These are phyloP conservation scores for Actinernus sp. DNA, from an alignment of 92 coral and sea anemone genomes.

Conservation along the genomic window DNA sequence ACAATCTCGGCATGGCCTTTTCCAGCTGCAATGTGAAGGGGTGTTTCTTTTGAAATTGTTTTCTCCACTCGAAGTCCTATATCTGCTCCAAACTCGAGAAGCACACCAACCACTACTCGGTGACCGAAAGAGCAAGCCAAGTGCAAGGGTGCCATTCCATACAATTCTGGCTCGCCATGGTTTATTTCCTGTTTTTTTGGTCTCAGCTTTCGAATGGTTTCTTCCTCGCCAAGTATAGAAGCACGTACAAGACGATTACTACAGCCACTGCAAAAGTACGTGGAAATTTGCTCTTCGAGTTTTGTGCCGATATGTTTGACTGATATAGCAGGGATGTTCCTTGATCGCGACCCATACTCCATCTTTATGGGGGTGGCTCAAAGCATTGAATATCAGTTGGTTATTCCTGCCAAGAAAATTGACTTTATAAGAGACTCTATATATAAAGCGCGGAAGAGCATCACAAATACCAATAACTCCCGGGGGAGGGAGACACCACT, in stretches of 20 bases:
- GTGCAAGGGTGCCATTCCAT: constrained; percentile 38
- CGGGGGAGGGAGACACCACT: no score
- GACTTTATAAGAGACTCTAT: no score
- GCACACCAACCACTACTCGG: constrained; percentile 5
- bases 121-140: constrained; percentile 18
- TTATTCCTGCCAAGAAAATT: no score
- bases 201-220: constrained; percentile 6
- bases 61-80: constrained; percentile 7
- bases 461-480: no score
- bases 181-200: constrained; percentile 9
- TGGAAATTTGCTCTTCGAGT: constrained; percentile 13
- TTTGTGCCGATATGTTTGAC: constrained; percentile 2
- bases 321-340: constrained; percentile 19
- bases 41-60: constrained; percentile 28
- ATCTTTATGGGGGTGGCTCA: no score
- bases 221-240: constrained; percentile 25
- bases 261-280: background rate
- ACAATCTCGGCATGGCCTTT: constrained; percentile 16
- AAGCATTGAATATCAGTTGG: no score
- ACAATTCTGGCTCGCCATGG: constrained; percentile 17
- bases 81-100: constrained; percentile 30
- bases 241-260: constrained; percentile 11
- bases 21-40: constrained; percentile 37
- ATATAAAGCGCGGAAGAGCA: no score
- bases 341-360: no score